phyloP scores from a whole-genome alignment of 2,888 invertebrate genomes.

The Caenorhabditis sulstoni region DNA sequence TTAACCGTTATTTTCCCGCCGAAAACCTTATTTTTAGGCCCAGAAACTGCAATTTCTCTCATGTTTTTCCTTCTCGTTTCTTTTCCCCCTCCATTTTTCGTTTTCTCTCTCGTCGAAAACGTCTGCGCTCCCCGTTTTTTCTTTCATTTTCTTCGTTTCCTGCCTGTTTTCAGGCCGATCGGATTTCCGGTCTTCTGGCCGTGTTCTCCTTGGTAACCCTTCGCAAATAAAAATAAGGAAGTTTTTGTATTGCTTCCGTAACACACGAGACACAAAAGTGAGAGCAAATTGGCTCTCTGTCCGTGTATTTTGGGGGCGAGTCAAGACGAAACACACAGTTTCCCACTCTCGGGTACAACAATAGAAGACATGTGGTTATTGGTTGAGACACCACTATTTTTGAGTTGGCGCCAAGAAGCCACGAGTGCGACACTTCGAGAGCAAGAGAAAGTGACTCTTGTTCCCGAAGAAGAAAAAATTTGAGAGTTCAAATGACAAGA shows the following conservation, averaged over 20 bases:
- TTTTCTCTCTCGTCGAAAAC: neutral
- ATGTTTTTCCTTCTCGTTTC: neutral
- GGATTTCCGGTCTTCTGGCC: neutral
- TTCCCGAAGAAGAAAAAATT: neutral
- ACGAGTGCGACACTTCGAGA: neutral
- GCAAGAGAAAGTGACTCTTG: neutral
- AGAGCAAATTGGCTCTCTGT: neutral
- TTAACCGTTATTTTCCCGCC: neutral
- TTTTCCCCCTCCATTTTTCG: neutral
- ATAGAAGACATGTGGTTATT: neutral
- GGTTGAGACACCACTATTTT: conserved; percentile 2
- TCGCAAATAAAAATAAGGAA: conserved; percentile 12
- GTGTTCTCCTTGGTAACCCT: neutral
- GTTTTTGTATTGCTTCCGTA: neutral
- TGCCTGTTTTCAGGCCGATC: neutral
- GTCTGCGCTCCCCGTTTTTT: neutral
- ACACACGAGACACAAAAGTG: neutral
- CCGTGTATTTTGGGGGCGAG: conserved; percentile 5
- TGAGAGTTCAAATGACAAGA: neutral
- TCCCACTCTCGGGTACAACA: neutral
- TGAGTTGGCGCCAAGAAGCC: conserved; percentile 8
- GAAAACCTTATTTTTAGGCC: neutral
- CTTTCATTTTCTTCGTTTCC: neutral
- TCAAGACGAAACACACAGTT: conserved; percentile 2
- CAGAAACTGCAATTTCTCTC: neutral